phyloP scores from a whole-genome alignment of 2,888 invertebrate species.

The Tiliacea citrago region DNA sequence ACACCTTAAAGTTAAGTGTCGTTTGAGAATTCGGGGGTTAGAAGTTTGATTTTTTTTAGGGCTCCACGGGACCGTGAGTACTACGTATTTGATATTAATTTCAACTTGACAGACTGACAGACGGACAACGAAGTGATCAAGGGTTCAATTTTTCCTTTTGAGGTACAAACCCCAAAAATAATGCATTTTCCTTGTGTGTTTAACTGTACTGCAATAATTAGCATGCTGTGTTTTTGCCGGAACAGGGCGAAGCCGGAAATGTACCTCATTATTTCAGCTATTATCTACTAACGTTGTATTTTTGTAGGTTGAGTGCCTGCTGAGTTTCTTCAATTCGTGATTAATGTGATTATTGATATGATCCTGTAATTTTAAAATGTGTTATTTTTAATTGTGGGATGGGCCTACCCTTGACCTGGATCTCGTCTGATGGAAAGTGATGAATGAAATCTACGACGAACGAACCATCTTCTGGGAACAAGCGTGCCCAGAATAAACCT shows the following conservation, averaged over 20 bases:
- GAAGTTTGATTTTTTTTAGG: too few species aligned
- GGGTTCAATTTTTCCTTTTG: too few species aligned
- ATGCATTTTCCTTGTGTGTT: slow-evolving; percentile 25
- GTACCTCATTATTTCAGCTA: slow-evolving; percentile 44
- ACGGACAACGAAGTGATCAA: too few species aligned
- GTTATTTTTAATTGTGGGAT: not conserved
- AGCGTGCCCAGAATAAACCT: not conserved
- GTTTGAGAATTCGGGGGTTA: too few species aligned
- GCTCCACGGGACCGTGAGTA: too few species aligned
- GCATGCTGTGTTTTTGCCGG: slow-evolving; percentile 30
- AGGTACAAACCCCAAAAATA: not conserved
- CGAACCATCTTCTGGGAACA: not conserved
- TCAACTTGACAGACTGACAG: too few species aligned
- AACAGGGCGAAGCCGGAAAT: slow-evolving; percentile 57
- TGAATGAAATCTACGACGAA: not conserved
- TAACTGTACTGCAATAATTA: slow-evolving; percentile 17
- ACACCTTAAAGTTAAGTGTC: too few species aligned
- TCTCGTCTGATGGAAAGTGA: not conserved
- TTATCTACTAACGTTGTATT: slow-evolving; percentile 16
- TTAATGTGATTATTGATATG: slow-evolving; percentile 20
- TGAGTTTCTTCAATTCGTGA: slow-evolving; percentile 17
- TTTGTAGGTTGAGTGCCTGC: slow-evolving; percentile 10
- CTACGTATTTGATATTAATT: too few species aligned
- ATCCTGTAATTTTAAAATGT: slow-evolving; percentile 29
- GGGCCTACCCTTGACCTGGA: not conserved